Base-by-base conservation (phyloP, 2,888 invertebrate species). In the Apamea crenata region DNA sequence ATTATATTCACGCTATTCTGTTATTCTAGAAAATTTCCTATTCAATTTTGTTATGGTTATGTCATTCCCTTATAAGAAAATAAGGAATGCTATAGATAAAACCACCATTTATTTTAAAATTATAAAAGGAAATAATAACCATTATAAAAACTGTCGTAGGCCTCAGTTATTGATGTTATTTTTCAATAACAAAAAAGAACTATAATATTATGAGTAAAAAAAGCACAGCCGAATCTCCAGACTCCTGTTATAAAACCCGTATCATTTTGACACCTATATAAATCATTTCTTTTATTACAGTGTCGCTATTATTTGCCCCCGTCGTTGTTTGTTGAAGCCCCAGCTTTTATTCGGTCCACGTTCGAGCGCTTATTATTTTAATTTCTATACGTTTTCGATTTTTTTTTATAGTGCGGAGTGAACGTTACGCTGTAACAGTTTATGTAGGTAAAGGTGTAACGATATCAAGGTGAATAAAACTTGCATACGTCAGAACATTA, bases 261-360 rank as follows among this genome's bases (percentile, higher is more conserved):
- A 92, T 93, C 91, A 92, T 90, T 93, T 90, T 93, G 94, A 95
- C 95, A 94, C 90, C 85, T 90, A 90, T 85, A 96, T 96, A 96
- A 95, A 96, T 96, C 95, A 95, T 95, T 91, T 91, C 93, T 94
- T 95, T 96, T 94, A 95, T 96, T 90, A 89, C 89, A 84, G 83
- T 74, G 88, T 88, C 93, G 93, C 95, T 91, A 92, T 94, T 94
- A 93, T 95, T 93, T 91, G 91, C 89, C 83, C 83, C 85, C 83
- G 89, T 91, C 85, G 80, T 80, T 94, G 92, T 94, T 95, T 94
- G 93, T 93, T 90, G 87, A 90, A 89, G 87, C 91, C 94, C 91
- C 94, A 88, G 88, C 90, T 88, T 92, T 90, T 89, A 89, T 90
- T 84, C 81, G 85, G 84, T 91, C 84, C 87, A 91, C 89, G 87